Evolutionary conservation across 53 echinoderm and acorn worm genomes (phyloP).

Genomic region (Zoroaster sp.): DNA sequence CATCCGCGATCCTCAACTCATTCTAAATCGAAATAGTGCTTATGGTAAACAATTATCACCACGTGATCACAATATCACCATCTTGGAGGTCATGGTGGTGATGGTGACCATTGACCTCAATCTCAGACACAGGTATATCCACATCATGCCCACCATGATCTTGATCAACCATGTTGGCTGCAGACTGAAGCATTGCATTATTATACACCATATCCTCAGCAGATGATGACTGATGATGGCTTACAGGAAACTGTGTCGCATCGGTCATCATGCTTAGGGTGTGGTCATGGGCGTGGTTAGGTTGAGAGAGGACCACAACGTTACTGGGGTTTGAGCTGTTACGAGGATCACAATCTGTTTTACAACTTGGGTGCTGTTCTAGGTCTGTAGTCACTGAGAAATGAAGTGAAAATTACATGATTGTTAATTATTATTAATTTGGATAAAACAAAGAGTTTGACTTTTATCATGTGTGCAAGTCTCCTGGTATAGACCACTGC

Average conservation of each 20-base stretch:
- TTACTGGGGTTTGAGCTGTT: constrained; percentile 7
- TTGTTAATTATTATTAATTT: not conserved
- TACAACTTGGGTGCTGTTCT: constrained; percentile 55
- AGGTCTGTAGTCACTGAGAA: constrained; percentile 62
- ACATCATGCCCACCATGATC: constrained; percentile 41
- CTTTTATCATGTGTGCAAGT: no score
- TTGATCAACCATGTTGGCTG: constrained; percentile 32
- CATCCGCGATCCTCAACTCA: no score
- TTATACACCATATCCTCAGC: constrained; percentile 70
- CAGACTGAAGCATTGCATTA: constrained; percentile 86
- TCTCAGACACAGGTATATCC: constrained; percentile 52
- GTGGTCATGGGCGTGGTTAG: constrained; percentile 57
- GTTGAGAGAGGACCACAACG: constrained; percentile 77
- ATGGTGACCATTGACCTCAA: constrained; percentile 37
- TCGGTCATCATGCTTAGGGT: constrained; percentile 77
- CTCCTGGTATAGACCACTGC: no score
- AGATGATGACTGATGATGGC: constrained; percentile 48
- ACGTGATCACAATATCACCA: constrained; percentile 62
- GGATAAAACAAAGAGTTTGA: no score
- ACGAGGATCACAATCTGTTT: not conserved
- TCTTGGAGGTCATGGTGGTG: constrained; percentile 51
- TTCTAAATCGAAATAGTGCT: not conserved
- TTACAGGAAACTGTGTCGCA: constrained; percentile 16
- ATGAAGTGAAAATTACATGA: not conserved
- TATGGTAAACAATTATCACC: not conserved